phyloP scores from a whole-genome alignment of 2,797 vertebrate genomes.

The Argyrosomus regius region DNA sequence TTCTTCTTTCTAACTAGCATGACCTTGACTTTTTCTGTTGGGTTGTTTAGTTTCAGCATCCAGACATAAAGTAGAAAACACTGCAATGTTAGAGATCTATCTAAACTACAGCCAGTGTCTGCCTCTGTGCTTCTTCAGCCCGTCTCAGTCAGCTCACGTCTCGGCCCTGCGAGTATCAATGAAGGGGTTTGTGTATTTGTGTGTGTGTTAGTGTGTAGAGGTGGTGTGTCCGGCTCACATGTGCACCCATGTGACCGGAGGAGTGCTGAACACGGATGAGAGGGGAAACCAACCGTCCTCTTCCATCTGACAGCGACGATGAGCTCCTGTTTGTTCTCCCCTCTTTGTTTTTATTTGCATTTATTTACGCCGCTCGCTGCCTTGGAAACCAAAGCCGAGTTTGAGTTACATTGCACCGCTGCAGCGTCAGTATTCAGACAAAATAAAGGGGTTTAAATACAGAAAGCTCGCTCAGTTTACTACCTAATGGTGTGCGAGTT shows the following conservation, averaged over 20 bases:
- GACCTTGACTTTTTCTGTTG: background rate
- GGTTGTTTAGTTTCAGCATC: background rate
- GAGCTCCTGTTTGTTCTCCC: constrained; percentile 24
- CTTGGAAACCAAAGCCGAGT: background rate
- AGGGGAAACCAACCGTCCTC: background rate
- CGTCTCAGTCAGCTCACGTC: constrained; percentile 27
- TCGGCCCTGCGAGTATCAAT: background rate
- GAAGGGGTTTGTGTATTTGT: background rate
- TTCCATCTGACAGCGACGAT: constrained; percentile 14
- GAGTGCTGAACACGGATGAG: background rate
- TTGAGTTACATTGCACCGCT: constrained; percentile 1
- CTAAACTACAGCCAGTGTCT: background rate
- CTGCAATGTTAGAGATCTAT: background rate
- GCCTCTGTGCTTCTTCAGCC: constrained; percentile 4
- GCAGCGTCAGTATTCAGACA: background rate
- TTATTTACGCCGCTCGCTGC: background rate
- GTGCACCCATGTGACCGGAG: constrained; percentile 51
- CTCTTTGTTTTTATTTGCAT: constrained; percentile 52
- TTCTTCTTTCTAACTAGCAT: background rate
- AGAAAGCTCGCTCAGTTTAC: constrained; percentile 17
- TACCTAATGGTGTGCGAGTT: constrained; percentile 20
- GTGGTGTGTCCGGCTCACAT: constrained; percentile 37
- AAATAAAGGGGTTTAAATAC: background rate
- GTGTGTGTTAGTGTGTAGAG: background rate
- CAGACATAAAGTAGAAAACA: background rate